Evolutionary conservation across 2,888 invertebrate species (phyloP), one percentile per base, ranked within the genome.

Genomic region (Caradrina clavipalpis): DNA sequence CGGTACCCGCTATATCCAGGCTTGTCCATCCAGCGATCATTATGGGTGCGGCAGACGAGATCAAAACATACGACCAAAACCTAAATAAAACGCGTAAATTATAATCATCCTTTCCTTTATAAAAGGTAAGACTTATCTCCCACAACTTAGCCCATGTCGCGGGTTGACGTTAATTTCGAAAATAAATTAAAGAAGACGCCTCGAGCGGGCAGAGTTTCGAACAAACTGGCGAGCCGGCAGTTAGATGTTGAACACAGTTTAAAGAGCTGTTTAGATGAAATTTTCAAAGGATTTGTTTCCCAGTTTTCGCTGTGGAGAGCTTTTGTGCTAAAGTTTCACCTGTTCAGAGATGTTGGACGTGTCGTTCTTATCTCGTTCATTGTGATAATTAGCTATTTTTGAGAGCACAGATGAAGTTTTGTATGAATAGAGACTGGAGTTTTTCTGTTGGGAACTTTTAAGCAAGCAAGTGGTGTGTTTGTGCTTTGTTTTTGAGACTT

Each of bases 111-210:
- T 21, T 47, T 45, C 45, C n/a, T 17, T 63, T 63, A 63, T 57
- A 76, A 79, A 64, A 69, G 74, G 75, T 57, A 80, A 75, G 73
- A 82, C 78, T 85, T 86, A 88, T 86, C 84, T 86, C 26, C 35
- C 72, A 72, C 77, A 86, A 89, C 86, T 87, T 82, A 63, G 65
- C 73, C 81, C 77, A 60, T 57, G 73, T 84, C 81, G 84, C 74
- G 73, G 78, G 81, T 86, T 88, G 86, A 88, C 88, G 90, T 90
- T 90, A 90, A 93, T 92, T 93, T 91, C 77, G 88, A 92, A 92
- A 92, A 93, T 91, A 93, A 93, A 93, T 93, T 92, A 90, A 92
- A 91, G 90, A 91, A 89, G 86, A 87, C 84, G 92, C 94, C 92
- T 78, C 84, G 78, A 87, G 93, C 91, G 84, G 82, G 84, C 83